Conservation (phyloP, 1,140 invertebrate genomes). For the Belonocnema kinseyi region DNA sequence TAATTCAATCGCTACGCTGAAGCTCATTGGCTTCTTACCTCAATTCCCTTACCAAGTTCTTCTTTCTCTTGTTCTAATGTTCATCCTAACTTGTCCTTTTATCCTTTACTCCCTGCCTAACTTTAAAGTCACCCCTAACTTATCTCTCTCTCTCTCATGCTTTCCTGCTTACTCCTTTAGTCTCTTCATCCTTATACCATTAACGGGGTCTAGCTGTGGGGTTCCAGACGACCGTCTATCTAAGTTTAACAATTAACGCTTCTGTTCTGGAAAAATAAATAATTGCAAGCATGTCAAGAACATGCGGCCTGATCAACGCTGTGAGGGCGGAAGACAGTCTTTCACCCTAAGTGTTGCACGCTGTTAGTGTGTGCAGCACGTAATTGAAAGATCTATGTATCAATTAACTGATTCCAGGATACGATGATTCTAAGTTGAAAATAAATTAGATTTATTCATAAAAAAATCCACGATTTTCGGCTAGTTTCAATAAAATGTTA, state of each 20-base stretch:
- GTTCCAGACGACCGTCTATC: constrained; percentile 64
- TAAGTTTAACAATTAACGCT: constrained; percentile 73
- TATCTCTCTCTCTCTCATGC: constrained; percentile 21
- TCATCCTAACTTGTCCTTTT: not conserved
- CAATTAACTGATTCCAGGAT: too few species aligned
- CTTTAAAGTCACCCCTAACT: constrained; percentile 13
- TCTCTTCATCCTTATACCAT: not conserved
- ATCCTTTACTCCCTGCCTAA: not conserved
- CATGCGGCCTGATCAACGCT: constrained; percentile 51
- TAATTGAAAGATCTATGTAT: not conserved
- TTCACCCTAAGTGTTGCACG: not conserved
- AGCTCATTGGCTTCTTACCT: constrained; percentile 64
- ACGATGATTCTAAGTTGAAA: too few species aligned
- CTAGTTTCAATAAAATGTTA: too few species aligned
- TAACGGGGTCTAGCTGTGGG: constrained; percentile 44
- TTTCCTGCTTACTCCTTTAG: constrained; percentile 40
- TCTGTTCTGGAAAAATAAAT: constrained; percentile 66
- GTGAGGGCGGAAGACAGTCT: not conserved
- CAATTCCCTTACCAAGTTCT: constrained; percentile 35
- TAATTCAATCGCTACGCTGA: constrained; percentile 65
- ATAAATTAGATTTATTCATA: too few species aligned
- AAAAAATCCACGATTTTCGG: too few species aligned
- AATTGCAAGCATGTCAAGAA: constrained; percentile 56
- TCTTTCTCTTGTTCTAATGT: constrained; percentile 29
- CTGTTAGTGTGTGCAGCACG: not conserved